Conservation (phyloP, 2,888 invertebrate genomes). For the Troides helena region DNA sequence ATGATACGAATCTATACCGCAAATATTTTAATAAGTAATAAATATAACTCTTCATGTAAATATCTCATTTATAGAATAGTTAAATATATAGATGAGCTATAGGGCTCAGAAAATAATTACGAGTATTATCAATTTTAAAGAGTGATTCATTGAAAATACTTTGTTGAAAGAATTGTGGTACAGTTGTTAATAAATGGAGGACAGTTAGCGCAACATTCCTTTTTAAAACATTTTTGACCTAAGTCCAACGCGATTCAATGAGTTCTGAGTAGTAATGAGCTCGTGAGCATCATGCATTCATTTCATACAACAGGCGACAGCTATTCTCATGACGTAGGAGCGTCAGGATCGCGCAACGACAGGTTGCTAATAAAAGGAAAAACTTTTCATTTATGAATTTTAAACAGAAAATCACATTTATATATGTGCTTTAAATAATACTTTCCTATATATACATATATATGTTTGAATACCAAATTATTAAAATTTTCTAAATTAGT, state of each 20-base stretch:
- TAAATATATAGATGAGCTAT: too few relatives aligned
- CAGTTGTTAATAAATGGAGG: neutral
- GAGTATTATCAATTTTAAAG: too few relatives aligned
- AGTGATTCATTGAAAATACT: neutral
- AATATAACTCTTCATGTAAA: too few relatives aligned
- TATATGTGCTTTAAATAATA: neutral
- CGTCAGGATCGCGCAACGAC: constrained; percentile 10
- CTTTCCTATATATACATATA: neutral
- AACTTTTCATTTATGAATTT: neutral
- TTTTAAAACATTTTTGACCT: constrained; percentile 34
- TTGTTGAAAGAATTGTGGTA: too few relatives aligned
- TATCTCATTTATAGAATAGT: too few relatives aligned
- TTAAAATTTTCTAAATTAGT: too few relatives aligned
- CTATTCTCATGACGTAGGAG: constrained; percentile 22
- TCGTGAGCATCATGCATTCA: constrained; percentile 36
- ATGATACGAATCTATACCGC: too few relatives aligned
- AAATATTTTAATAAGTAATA: too few relatives aligned
- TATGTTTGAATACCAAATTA: too few relatives aligned
- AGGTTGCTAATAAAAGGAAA: constrained; percentile 16
- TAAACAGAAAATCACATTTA: neutral
- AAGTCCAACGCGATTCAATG: constrained; percentile 45
- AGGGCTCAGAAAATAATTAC: too few relatives aligned
- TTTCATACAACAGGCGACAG: constrained; percentile 34
- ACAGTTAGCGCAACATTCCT: constrained; percentile 1
- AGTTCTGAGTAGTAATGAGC: constrained; percentile 52